Base-by-base conservation (phyloP, 2,797 vertebrate species). In the Malacoctenus gilli region DNA sequence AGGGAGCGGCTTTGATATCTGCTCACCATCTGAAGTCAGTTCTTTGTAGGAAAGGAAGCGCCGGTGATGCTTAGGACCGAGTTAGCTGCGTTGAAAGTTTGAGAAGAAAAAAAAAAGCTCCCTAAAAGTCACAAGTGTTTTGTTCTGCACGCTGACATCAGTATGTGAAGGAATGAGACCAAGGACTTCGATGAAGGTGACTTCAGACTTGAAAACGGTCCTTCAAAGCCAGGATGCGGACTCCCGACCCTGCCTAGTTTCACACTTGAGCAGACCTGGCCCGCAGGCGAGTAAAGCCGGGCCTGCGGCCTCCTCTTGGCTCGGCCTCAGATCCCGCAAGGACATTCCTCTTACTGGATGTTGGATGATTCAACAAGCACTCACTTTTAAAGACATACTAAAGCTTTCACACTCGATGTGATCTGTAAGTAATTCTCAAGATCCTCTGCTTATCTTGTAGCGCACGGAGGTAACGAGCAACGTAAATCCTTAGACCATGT, bases 1-100 rank as follows among this genome's bases (percentile, higher is more conserved):
- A 72, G 61, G 52, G 59, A 56, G 53, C 28, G 37, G 31, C 41
- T 63, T 75, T 78, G 65, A 71, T 65, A 40, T 67, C 42, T 59
- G 19, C 43, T 52, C 39, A 55, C 47, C 59, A 65, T 68, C 65
- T 55, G 68, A n/a, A 40, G 44, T 18, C 32, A 46, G 37, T 59
- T 80, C 77, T 76, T 48, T 51, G 37, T 37, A 51, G 38, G 60
- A 43, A 53, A 77, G 52, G 5, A 9, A 36, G 19, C n/a, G 3
- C 1, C 2, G 3, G 25, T 5, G 6, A 10, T 22, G 25, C 20
- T 19, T 3, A 30, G 7, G 25, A 22, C 4, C 15, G 14, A 28
- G 21, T 21, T n/a, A 40, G 28, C 1, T 13, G 20, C 21, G 20
- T n/a, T n/a, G n/a, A n/a, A n/a, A n/a, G n/a, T n/a, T n/a, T n/a